Evolutionary conservation across 2,888 invertebrate genomes (phyloP), one percentile per base, ranked within the genome.

Genomic region (Acleris literana): DNA sequence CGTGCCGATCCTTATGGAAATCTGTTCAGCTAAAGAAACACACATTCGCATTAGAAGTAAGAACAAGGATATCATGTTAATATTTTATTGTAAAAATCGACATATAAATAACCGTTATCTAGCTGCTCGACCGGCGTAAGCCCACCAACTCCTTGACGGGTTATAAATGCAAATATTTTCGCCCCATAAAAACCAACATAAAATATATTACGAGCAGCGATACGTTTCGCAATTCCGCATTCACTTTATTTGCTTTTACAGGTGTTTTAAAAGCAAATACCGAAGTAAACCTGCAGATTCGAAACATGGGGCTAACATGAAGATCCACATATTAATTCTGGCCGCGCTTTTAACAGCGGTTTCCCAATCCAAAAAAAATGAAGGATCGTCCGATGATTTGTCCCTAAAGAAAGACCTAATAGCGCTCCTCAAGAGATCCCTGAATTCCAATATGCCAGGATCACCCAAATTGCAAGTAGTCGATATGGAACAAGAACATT

Each of bases 161-260:
- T 59, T 59, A 39, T 59, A 59, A 59, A 59, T 33, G 29, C 58
- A 18, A 59, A 59, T 59, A 33, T 48, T 59, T 29, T 29, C 46
- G 17, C 18, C n/a, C 55, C 51, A 65, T 62, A 66, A 66, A 66
- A 62, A 58, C 17, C 52, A 6, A 16, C 53, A 62, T 66, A 57
- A 66, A 57, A 17, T 66, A 62, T 62, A 61, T 66, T 20, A 56
- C 33, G n/a, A 39, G 3, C 57, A 1, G 55, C 11, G 13, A 51
- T 20, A 22, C 60, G 71, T 79, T 78, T 71, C 74, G 68, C 72
- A 78, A 78, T 72, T 72, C 74, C 69, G 75, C 70, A 69, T 62
- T 54, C 53, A 57, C 53, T 63, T 51, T 57, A 51, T 44, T 49
- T n/a, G 20, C 29, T 18, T 33, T 53, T 18, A 46, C n/a, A 6